Evolutionary conservation across 2,113 vertebrate genomes (phyloP).

Genomic region (Mohoua ochrocephala): DNA sequence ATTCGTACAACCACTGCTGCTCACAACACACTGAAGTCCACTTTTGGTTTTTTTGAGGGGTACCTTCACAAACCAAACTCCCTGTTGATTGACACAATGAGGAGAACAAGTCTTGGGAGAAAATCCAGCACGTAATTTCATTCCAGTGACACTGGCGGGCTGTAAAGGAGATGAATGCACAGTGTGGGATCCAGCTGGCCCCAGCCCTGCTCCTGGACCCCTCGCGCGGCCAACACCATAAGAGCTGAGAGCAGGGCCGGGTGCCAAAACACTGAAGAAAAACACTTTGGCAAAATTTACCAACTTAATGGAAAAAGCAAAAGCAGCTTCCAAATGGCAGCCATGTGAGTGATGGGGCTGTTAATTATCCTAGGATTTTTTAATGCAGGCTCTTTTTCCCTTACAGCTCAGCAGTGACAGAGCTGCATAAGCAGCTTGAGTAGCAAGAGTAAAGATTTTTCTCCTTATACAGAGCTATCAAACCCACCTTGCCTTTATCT

Average conservation of each 20-base stretch:
- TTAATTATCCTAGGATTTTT: slow-evolving; percentile 41
- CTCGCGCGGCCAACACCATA: not conserved
- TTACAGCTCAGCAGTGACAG: not conserved
- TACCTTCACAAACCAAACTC: not conserved
- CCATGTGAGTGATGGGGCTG: slow-evolving; percentile 23
- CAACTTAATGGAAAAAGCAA: slow-evolving; percentile 67
- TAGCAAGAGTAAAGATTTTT: not conserved
- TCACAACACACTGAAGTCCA: not conserved
- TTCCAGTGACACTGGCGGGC: not conserved
- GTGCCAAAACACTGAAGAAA: slow-evolving; percentile 39
- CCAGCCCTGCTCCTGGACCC: slow-evolving; percentile 5
- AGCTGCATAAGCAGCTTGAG: not conserved
- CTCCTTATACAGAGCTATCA: slow-evolving; percentile 26
- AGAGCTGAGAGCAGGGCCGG: not conserved
- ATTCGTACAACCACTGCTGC: not conserved
- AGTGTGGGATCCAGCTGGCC: slow-evolving; percentile 41
- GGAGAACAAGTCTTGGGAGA: not conserved
- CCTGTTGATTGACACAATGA: not conserved
- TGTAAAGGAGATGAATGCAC: not conserved
- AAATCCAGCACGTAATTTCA: slow-evolving; percentile 14
- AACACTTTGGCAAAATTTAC: slow-evolving; percentile 57
- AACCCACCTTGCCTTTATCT: slow-evolving; percentile 26
- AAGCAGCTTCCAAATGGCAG: slow-evolving; percentile 55
- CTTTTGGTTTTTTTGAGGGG: not conserved
- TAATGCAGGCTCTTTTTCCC: slow-evolving; percentile 23